These are phyloP conservation scores for Hylaea fasciaria DNA, from an alignment of 2,888 invertebrate species.

Conservation along the genomic window DNA sequence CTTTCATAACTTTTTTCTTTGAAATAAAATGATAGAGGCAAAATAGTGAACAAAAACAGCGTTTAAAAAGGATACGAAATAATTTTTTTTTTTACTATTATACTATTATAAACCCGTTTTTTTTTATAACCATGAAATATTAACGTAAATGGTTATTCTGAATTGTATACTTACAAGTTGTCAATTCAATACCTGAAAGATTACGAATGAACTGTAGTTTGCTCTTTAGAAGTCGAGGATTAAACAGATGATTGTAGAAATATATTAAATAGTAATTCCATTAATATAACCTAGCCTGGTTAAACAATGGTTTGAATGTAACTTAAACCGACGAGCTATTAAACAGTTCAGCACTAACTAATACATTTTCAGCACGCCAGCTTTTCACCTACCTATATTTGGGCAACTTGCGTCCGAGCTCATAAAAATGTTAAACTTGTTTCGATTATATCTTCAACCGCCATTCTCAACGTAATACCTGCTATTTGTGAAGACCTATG, in stretches of 20 bases:
- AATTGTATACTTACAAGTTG: no score
- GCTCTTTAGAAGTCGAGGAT: neutral
- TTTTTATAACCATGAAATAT: no score
- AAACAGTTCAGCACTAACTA: constrained; percentile 68
- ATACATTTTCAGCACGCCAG: constrained; percentile 62
- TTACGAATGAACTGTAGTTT: no score
- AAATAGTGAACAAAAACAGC: no score
- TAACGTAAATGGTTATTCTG: no score
- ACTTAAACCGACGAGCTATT: constrained; percentile 63
- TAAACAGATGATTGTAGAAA: neutral
- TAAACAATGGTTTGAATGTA: constrained; percentile 69
- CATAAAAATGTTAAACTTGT: constrained; percentile 44
- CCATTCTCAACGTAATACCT: constrained; percentile 20
- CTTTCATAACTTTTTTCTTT: neutral
- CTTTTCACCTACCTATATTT: constrained; percentile 58
- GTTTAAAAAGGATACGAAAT: no score
- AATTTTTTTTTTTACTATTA: no score
- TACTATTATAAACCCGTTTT: no score
- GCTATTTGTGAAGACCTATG: constrained; percentile 24
- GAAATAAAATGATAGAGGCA: neutral
- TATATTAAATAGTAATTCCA: neutral
- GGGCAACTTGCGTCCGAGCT: constrained; percentile 47
- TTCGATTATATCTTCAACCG: constrained; percentile 26
- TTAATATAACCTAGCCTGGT: constrained; percentile 42
- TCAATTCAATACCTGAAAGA: no score